A percentile compares a stretch with the other conserved stretches of the same genome.
phyloP scores from a whole-genome alignment of 1,140 invertebrate genomes.

The Thaumatotibia leucotreta region DNA sequence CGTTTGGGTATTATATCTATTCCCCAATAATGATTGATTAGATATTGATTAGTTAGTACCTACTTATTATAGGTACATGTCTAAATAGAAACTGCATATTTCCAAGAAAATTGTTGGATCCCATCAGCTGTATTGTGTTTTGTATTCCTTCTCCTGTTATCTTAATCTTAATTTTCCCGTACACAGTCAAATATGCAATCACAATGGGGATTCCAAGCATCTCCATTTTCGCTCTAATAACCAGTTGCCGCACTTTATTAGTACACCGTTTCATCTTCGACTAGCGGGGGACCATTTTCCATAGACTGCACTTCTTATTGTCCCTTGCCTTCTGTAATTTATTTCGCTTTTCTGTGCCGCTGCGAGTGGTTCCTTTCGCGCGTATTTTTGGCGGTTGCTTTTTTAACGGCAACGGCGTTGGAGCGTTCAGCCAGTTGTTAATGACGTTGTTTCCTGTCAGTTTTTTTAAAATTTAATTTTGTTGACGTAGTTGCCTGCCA shows the following conservation, averaged over 20 bases:
- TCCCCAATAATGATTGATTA: too few relatives aligned
- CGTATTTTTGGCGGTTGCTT: constrained; percentile 40
- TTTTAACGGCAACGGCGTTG: constrained; percentile 16
- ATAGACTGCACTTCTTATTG: constrained; percentile 64
- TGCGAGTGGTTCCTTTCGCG: constrained; percentile 52
- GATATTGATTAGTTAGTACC: too few relatives aligned
- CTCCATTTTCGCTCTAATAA: constrained; percentile 56
- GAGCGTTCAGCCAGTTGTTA: background rate
- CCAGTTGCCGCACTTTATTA: constrained; percentile 25
- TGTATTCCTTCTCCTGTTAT: too few relatives aligned
- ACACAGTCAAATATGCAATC: background rate
- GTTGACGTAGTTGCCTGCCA: too few relatives aligned
- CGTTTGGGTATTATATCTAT: too few relatives aligned
- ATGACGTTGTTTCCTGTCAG: background rate
- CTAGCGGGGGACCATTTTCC: constrained; percentile 64
- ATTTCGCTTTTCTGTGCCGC: constrained; percentile 55
- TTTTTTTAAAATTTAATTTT: too few relatives aligned
- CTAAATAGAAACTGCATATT: too few relatives aligned
- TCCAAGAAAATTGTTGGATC: too few relatives aligned
- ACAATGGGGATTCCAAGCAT: constrained; percentile 16
- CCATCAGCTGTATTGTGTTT: too few relatives aligned
- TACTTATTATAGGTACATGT: too few relatives aligned
- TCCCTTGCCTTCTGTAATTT: constrained; percentile 51
- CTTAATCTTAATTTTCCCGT: too few relatives aligned
- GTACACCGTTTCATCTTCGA: constrained; percentile 19